These are phyloP conservation scores for Nymphalis urticae DNA, from an alignment of 2,888 invertebrate genomes.

Conservation along the genomic window DNA sequence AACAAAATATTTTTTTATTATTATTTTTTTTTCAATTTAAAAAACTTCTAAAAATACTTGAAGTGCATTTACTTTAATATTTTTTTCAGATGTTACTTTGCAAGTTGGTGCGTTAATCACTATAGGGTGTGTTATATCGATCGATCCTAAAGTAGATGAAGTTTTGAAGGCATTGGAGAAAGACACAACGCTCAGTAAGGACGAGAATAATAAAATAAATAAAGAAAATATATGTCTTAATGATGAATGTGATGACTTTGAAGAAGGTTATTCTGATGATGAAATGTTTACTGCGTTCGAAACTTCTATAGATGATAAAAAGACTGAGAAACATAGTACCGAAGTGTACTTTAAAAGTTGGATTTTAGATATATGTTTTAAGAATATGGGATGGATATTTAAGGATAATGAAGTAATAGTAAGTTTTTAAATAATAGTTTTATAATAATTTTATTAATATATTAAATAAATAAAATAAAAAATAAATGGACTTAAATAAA, in stretches of 20 bases:
- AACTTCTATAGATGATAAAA: constrained; percentile 27
- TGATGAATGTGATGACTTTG: constrained; percentile 69
- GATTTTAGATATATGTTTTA: constrained; percentile 84
- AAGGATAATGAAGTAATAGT: constrained; percentile 59
- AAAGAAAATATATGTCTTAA: constrained; percentile 47
- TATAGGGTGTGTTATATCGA: constrained; percentile 86
- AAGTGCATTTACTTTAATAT: too few relatives aligned
- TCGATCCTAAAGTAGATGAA: constrained; percentile 84
- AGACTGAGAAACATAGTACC: constrained; percentile 46
- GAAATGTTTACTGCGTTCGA: constrained; percentile 61
- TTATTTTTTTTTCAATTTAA: too few relatives aligned
- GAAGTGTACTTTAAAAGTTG: constrained; percentile 74
- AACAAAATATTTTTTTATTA: too few relatives aligned
- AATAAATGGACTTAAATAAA: too few relatives aligned
- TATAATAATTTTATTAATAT: background rate
- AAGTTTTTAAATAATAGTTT: constrained; percentile 42
- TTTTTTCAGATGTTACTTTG: constrained; percentile 82
- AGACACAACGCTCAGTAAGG: constrained; percentile 54
- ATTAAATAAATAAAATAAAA: too few relatives aligned
- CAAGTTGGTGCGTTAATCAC: constrained; percentile 88
- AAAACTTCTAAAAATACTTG: too few relatives aligned
- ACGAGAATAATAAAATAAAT: constrained; percentile 43
- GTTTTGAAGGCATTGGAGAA: constrained; percentile 81
- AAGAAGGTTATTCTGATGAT: constrained; percentile 75
- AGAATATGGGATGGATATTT: constrained; percentile 74